Evolutionary conservation across 1,140 invertebrate genomes (phyloP).

Genomic region (Tyrophagus putrescentiae): DNA sequence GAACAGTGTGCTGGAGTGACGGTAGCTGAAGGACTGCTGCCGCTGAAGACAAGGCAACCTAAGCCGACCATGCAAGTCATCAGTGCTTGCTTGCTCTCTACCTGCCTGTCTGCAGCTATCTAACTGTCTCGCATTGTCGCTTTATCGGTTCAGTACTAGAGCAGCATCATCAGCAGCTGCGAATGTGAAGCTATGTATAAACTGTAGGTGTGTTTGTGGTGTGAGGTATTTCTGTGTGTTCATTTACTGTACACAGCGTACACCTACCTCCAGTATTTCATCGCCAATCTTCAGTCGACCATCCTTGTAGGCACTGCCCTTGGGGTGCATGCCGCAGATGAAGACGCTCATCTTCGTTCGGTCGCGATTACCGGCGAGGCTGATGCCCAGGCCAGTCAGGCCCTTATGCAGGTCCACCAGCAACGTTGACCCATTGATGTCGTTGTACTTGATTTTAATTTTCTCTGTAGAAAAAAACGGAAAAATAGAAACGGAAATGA

Average conservation of each 20-base stretch:
- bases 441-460: conserved; percentile 53
- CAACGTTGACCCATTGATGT: conserved; percentile 47
- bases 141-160: too few species aligned
- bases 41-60: too few species aligned
- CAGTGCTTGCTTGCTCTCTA: too few species aligned
- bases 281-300: conserved; percentile 74
- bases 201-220: neutral
- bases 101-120: too few species aligned
- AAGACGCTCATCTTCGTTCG: conserved; percentile 89
- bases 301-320: conserved; percentile 56
- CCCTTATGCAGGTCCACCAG: conserved; percentile 52
- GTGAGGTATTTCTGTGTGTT: too few species aligned
- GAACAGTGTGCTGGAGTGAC: too few species aligned
- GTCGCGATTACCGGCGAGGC: conserved; percentile 82
- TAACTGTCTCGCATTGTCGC: too few species aligned
- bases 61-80: too few species aligned
- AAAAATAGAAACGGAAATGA: conserved; percentile 15
- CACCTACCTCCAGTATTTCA: conserved; percentile 74
- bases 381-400: conserved; percentile 54
- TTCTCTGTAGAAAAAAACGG: conserved; percentile 28
- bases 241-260: too few species aligned
- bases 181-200: neutral
- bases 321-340: conserved; percentile 81
- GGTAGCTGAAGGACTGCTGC: too few species aligned
- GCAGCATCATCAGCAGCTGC: neutral